Evolutionary conservation across 1,140 invertebrate genomes (phyloP).

Genomic region (Eurytemora carolleeae): DNA sequence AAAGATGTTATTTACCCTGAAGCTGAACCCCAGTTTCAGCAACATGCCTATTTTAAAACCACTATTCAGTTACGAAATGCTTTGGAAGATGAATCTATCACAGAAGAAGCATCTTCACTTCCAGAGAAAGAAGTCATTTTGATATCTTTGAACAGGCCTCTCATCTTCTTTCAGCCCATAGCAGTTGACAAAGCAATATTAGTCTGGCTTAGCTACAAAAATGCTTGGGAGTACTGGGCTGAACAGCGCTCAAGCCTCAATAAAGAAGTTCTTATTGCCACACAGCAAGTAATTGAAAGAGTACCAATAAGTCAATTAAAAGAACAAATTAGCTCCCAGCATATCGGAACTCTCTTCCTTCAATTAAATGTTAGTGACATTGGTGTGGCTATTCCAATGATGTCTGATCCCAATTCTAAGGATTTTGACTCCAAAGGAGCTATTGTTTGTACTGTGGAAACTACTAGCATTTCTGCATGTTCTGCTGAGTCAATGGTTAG

Average conservation of each 20-base stretch:
- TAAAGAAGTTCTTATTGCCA: slow-evolving; percentile 60
- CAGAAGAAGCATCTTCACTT: slow-evolving; percentile 23
- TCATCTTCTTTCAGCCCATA: slow-evolving; percentile 84
- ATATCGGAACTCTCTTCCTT: slow-evolving; percentile 71
- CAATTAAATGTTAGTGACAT: slow-evolving; percentile 89
- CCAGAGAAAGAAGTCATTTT: slow-evolving; percentile 77
- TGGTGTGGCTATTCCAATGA: slow-evolving; percentile 81
- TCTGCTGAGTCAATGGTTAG: slow-evolving; percentile 57
- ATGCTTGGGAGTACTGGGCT: slow-evolving; percentile 96
- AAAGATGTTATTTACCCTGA: slow-evolving; percentile 86
- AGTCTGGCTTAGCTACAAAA: slow-evolving; percentile 95
- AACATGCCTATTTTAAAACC: slow-evolving; percentile 66
- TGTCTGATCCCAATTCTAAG: slow-evolving; percentile 30
- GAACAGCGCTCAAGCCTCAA: slow-evolving; percentile 73
- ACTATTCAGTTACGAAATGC: slow-evolving; percentile 40
- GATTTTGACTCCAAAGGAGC: slow-evolving; percentile 65
- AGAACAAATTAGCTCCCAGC: slow-evolving; percentile 38
- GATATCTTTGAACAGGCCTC: slow-evolving; percentile 67
- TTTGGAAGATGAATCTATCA: slow-evolving; percentile 70
- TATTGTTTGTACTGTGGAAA: slow-evolving; percentile 80
- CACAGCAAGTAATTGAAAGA: slow-evolving; percentile 51
- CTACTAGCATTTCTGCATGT: slow-evolving; percentile 74
- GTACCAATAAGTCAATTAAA: slow-evolving; percentile 53
- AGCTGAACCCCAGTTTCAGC: slow-evolving; percentile 86
- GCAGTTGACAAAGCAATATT: slow-evolving; percentile 89